phyloP scores from a whole-genome alignment of 1,140 invertebrate genomes.

The Lethrus apterus region DNA sequence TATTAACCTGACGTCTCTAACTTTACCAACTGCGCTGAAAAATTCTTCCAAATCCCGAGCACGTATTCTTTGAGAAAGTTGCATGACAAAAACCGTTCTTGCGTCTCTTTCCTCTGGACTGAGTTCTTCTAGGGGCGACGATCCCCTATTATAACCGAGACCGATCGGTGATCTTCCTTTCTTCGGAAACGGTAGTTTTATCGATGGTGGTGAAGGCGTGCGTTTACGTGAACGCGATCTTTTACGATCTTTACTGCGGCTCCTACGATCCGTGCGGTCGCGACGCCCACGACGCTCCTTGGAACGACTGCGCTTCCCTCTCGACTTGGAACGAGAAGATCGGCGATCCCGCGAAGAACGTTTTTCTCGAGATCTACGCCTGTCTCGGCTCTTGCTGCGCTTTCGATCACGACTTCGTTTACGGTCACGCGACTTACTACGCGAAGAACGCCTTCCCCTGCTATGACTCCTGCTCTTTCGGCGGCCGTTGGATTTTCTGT shows the following conservation, averaged over 20 bases:
- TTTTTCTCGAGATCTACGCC: constrained; percentile 36
- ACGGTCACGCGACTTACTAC: constrained; percentile 24
- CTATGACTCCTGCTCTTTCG: constrained; percentile 35
- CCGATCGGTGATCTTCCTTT: constrained; percentile 27
- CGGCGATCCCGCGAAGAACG: constrained; percentile 16
- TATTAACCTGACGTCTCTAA: constrained; percentile 95
- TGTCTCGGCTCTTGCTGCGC: constrained; percentile 42
- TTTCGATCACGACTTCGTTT: constrained; percentile 35
- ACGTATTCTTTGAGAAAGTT: constrained; percentile 87
- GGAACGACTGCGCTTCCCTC: constrained; percentile 21
- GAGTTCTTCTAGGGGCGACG: constrained; percentile 59
- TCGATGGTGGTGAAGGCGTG: constrained; percentile 27
- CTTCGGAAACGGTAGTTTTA: constrained; percentile 28
- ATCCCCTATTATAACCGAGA: constrained; percentile 31
- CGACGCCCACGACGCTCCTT: no score
- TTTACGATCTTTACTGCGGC: constrained; percentile 36
- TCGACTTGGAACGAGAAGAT: constrained; percentile 37
- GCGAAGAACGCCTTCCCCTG: constrained; percentile 33
- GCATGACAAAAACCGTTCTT: constrained; percentile 97
- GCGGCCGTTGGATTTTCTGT: constrained; percentile 1
- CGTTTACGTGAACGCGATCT: constrained; percentile 33
- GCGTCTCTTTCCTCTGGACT: constrained; percentile 97
- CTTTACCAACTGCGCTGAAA: constrained; percentile 97
- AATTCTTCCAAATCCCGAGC: constrained; percentile 98
- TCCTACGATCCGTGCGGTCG: constrained; percentile 25